Evolutionary conservation across 2,113 vertebrate species (phyloP).

Genomic region (Pangasianodon hypophthalmus): DNA sequence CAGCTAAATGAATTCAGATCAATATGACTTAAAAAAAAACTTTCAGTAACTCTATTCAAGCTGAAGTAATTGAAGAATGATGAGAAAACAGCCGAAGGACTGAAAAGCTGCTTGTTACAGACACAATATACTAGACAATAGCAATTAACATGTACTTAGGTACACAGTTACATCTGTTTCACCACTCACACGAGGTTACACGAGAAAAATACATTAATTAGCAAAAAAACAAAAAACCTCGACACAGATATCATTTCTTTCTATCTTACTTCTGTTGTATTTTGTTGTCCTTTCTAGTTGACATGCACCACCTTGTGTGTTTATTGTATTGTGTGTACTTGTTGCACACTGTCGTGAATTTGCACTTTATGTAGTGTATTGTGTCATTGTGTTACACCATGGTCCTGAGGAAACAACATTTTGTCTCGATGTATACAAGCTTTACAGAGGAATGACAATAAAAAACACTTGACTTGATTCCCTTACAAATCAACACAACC

Average conservation of each 20-base stretch:
- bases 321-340: not conserved
- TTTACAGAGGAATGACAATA: not conserved
- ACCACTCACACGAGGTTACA: not conserved
- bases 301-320: not conserved
- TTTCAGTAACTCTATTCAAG: not conserved
- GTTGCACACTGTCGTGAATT: not conserved
- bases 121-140: not conserved
- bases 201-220: not conserved
- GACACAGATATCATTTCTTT: not conserved
- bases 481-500: not conserved
- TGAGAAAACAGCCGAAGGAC: not conserved
- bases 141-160: not conserved
- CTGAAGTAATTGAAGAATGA: not conserved
- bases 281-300: not conserved
- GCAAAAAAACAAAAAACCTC: not conserved
- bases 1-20: not conserved
- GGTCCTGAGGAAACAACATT: not conserved
- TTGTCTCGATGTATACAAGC: not conserved
- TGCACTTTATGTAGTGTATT: not conserved
- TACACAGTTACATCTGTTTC: not conserved
- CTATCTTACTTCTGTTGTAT: not conserved
- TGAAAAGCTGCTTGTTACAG: conserved; percentile 10
- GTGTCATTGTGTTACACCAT: not conserved
- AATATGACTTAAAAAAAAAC: not conserved
- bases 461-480: not conserved